Evolutionary conservation across 2,797 vertebrate species (phyloP).

Genomic region (Coendou prehensilis): DNA sequence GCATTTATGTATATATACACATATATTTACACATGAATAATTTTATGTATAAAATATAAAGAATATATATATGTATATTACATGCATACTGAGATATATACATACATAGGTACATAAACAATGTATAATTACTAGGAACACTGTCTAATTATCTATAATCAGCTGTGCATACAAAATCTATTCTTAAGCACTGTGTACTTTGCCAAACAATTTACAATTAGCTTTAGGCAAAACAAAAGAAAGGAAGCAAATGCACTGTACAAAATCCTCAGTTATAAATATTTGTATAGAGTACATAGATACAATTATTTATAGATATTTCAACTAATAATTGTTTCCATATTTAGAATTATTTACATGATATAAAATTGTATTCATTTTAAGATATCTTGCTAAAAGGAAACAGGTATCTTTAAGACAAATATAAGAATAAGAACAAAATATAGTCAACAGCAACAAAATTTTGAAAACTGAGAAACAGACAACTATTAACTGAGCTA

Average conservation of each 20-base stretch:
- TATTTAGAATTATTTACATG: background rate
- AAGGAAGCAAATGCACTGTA: background rate
- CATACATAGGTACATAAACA: background rate
- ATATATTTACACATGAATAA: background rate
- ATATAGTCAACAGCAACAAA: background rate
- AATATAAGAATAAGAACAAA: background rate
- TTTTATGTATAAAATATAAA: background rate
- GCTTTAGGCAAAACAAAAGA: background rate
- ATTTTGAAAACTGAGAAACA: background rate
- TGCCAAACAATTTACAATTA: background rate
- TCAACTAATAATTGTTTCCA: background rate
- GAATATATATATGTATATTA: background rate
- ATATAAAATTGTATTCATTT: background rate
- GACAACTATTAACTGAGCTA: background rate
- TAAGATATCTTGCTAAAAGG: background rate
- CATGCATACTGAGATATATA: background rate
- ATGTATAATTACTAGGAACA: conserved; percentile 26
- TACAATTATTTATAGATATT: background rate
- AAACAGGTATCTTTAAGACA: background rate
- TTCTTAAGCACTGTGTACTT: conserved; percentile 7
- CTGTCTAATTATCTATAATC: background rate
- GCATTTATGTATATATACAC: background rate
- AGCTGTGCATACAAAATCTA: background rate
- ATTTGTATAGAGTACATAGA: background rate
- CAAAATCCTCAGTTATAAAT: background rate